Evolutionary conservation across 2,888 invertebrate species (phyloP).

Genomic region (Zygaena filipendulae): DNA sequence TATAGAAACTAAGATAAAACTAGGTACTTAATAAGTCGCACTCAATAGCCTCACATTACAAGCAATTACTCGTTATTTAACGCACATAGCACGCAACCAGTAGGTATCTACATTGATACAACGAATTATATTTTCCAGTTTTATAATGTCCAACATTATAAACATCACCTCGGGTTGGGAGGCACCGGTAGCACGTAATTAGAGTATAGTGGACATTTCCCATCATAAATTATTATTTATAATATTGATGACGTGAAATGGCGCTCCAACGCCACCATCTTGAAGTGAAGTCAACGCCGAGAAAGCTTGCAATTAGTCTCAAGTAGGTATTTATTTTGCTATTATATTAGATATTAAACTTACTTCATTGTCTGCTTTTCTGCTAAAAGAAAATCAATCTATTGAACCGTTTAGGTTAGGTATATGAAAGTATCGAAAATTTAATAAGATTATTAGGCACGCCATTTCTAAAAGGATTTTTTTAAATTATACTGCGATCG

Average conservation of each 20-base stretch:
- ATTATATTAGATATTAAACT: no score
- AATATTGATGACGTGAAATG: conserved; percentile 54
- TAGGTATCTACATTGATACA: conserved; percentile 9
- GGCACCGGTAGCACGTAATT: conserved; percentile 47
- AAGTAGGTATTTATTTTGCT: no score
- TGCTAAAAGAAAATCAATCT: no score
- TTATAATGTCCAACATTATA: conserved; percentile 39
- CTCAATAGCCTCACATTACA: not conserved
- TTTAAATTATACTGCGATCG: conserved; percentile 30
- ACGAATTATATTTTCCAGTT: conserved; percentile 30
- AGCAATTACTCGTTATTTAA: not conserved
- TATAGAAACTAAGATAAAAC: conserved; percentile 17
- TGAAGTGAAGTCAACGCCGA: conserved; percentile 38
- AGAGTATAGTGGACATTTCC: conserved; percentile 51
- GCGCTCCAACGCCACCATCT: conserved; percentile 40
- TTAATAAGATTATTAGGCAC: no score
- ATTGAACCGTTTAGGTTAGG: no score
- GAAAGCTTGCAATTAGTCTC: conserved; percentile 48
- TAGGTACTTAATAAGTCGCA: not conserved
- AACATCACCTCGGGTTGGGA: conserved; percentile 32
- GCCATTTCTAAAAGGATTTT: no score
- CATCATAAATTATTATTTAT: conserved; percentile 60
- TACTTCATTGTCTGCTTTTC: no score
- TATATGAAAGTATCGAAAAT: no score
- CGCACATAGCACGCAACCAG: conserved; percentile 14